phyloP scores from a whole-genome alignment of 2,888 invertebrate species.

The Hipparchia sbordonii region DNA sequence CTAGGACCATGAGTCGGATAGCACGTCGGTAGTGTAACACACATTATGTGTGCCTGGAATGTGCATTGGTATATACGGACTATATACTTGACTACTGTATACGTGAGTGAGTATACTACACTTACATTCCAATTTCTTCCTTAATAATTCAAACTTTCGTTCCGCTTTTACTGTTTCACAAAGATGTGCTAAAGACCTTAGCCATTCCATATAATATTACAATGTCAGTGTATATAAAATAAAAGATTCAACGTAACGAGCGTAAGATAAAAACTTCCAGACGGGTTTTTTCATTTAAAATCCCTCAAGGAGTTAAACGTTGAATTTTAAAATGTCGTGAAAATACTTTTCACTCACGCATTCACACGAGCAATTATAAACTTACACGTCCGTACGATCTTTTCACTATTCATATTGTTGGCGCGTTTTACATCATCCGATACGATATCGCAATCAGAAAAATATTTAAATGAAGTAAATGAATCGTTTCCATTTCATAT shows the following conservation, averaged over 20 bases:
- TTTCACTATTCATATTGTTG: constrained; percentile 32
- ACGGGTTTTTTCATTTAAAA: constrained; percentile 15
- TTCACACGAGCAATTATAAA: constrained; percentile 28
- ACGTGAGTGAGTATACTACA: no score
- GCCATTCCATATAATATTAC: not conserved
- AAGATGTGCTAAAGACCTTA: not conserved
- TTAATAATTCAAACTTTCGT: not conserved
- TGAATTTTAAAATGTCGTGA: constrained; percentile 2
- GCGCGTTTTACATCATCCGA: not conserved
- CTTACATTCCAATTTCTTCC: no score
- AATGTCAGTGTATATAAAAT: not conserved
- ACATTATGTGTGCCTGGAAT: no score
- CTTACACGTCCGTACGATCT: constrained; percentile 31
- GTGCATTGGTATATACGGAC: no score
- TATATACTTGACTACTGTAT: no score
- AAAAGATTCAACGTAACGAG: not conserved
- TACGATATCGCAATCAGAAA: not conserved
- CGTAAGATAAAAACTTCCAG: constrained; percentile 14
- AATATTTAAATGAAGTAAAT: not conserved
- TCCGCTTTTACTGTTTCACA: not conserved
- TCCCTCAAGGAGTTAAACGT: constrained; percentile 15
- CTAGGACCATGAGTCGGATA: no score
- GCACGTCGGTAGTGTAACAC: no score
- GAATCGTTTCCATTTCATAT: no score
- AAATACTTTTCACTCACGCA: constrained; percentile 25